These are phyloP conservation scores for Drosophila elegans DNA, from an alignment of 1,140 invertebrate species.

Conservation along the genomic window DNA sequence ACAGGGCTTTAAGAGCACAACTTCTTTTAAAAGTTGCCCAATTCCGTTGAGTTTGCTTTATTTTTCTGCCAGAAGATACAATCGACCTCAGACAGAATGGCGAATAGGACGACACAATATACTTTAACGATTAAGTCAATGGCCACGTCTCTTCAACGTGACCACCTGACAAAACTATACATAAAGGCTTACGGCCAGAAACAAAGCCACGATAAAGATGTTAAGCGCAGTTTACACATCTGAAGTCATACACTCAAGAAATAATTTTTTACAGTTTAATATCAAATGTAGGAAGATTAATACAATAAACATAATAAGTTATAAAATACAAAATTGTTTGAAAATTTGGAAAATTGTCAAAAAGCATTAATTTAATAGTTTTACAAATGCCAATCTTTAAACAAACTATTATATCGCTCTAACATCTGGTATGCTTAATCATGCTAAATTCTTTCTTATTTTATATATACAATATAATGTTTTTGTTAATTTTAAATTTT, in stretches of 20 bases:
- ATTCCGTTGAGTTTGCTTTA: conserved; percentile 1
- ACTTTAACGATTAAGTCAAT: conserved; percentile 16
- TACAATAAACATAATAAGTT: too few relatives aligned
- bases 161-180: conserved; percentile 29
- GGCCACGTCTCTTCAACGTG: conserved; percentile 49
- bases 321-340: too few relatives aligned
- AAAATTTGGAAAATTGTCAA: background rate
- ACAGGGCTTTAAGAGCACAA: conserved; percentile 6
- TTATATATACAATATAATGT: too few relatives aligned
- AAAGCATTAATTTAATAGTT: too few relatives aligned
- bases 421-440: too few relatives aligned
- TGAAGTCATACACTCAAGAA: conserved; percentile 2
- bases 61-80: conserved; percentile 3
- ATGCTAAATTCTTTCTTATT: too few relatives aligned
- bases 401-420: too few relatives aligned
- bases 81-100: conserved; percentile 11
- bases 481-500: too few relatives aligned
- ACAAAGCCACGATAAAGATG: conserved; percentile 42
- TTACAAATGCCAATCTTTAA: too few relatives aligned
- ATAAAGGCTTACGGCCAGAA: conserved; percentile 37
- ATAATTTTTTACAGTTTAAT: background rate
- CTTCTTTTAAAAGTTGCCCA: conserved; percentile 7
- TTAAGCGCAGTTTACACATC: conserved; percentile 17
- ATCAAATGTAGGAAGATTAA: too few relatives aligned
- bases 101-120: conserved; percentile 27